Base-by-base conservation (phyloP, 2,113 vertebrate genomes). In the Equus quagga region DNA sequence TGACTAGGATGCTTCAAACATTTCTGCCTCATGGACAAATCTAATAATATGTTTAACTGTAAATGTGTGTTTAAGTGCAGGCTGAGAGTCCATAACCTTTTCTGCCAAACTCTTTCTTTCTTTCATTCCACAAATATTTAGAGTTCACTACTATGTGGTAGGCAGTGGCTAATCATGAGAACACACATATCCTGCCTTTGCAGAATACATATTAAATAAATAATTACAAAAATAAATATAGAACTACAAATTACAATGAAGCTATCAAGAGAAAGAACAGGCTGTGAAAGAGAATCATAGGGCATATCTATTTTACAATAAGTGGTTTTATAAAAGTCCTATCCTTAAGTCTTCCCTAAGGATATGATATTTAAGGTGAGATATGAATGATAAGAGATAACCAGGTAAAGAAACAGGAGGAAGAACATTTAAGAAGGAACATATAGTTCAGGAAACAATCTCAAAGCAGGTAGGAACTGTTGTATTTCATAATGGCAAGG, bases 111-210 rank as follows among this genome's bases (percentile, higher is more conserved):
- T 64, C 31, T 69, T 65, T 80, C 46, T 24, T 90, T 72, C 46
- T 24, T 90, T 72, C 28, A n/a, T 82, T 91, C 44, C 31, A 82
- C 19, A 92, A 62, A 76, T 89, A 72, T 83, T 92, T 83, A 83
- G 23, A 83, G 11, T 62, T 72, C 67, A 28, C 79, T 49, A 73
- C 79, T 73, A 73, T 62, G 33, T 73, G 31, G 10, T 73, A 73
- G 23, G 21, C 24, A 62, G 15, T 83, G 67, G 9, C 15, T 62
- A 36, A 70, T 41, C 60, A 72, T 81, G 36, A 19, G 49, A 58
- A 44, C 81, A 81, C 49, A 58, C 18, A 36, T 33, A 91, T 44
- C 19, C 51, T 91, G 36, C 13, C 36, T 65, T 81, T 36, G 58
- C 46, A 12, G 13, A 82, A 73, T 72, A 49, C 41, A 92, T 31